Base-by-base conservation (phyloP, 2,888 invertebrate species). In the Coleophora deauratella region DNA sequence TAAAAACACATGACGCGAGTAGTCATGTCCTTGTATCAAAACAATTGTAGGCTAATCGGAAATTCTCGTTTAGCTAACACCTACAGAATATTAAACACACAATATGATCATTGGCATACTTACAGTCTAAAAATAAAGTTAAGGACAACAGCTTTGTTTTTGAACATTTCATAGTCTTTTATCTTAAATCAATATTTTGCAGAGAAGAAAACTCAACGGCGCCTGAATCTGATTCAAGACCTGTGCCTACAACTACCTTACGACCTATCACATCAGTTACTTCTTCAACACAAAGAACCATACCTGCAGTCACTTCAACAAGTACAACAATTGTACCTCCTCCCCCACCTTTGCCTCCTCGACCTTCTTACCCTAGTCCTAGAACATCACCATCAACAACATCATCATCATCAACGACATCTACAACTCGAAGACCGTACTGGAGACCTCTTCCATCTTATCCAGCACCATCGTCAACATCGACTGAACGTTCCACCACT, bases 291-390 rank as follows among this genome's bases (percentile, higher is more conserved):
- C 46, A 47, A 33, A 45, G 45, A 14, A 35, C 28, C 11, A 40
- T 49, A 10, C 53, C 52, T 9, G 43, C 47, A 9, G 46, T 52
- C 6, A 54, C 59, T 1, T 51, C 54, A 2, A 52, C 49, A 21
- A 21, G 6, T 21, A 21, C 21, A 21, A 21, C 21, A 3, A 21
- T 21, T 21, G 21, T 21, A 2, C 49, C 51, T 7, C 44, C 52
- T 2, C 38, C 50, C 3, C 49, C 54, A 3, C 46, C 57, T 10
- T 57, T 6, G 54, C 62, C 0, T 54, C 55, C 1, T 56, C 63
- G 0, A 52, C 58, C 2, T 57, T 51, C 34, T 11, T 28, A 36
- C 10, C 31, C 10, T 1, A 54, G 54, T 7, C 34, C 50, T 3
- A 47, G 37, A 42, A 46, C 55, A 4, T 46, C 55, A 9, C 27